phyloP scores from a whole-genome alignment of 1,140 invertebrate genomes.

The Caenorhabditis briggsae region DNA sequence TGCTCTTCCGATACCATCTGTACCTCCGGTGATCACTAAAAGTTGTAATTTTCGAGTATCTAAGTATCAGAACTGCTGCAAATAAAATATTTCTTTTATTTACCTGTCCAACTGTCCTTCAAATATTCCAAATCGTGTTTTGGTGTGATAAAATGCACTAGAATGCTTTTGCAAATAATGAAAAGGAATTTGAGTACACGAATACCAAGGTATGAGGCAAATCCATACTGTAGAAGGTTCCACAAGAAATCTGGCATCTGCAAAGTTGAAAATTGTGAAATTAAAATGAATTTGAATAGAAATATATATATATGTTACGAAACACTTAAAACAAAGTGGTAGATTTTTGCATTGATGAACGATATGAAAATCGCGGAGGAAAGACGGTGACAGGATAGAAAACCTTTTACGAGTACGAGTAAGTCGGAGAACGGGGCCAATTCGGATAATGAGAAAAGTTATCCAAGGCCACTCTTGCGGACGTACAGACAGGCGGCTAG shows the following conservation, averaged over 20 bases:
- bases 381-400: conserved; percentile 1
- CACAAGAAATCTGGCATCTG: conserved; percentile 1
- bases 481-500: not conserved
- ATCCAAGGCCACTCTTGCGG: conserved; percentile 14
- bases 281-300: not conserved
- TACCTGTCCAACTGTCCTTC: conserved; percentile 72
- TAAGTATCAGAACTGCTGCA: not conserved
- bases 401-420: conserved; percentile 38
- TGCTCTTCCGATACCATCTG: conserved; percentile 92
- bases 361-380: not conserved
- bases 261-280: not conserved
- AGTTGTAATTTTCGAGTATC: conserved; percentile 69
- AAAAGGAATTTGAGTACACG: conserved; percentile 66
- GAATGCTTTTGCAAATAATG: conserved; percentile 65
- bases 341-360: not conserved
- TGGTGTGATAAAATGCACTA: conserved; percentile 69
- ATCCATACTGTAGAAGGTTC: conserved; percentile 15
- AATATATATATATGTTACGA: not conserved
- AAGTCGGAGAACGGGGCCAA: not conserved
- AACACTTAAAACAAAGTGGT: not conserved
- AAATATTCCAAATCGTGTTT: conserved; percentile 67
- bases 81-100: conserved; percentile 1
- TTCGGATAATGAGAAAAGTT: conserved; percentile 34
- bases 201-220: conserved; percentile 34
- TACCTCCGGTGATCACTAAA: conserved; percentile 89